These are phyloP conservation scores for Rhea pennata DNA, from an alignment of 2,113 vertebrate genomes.

Conservation along the genomic window DNA sequence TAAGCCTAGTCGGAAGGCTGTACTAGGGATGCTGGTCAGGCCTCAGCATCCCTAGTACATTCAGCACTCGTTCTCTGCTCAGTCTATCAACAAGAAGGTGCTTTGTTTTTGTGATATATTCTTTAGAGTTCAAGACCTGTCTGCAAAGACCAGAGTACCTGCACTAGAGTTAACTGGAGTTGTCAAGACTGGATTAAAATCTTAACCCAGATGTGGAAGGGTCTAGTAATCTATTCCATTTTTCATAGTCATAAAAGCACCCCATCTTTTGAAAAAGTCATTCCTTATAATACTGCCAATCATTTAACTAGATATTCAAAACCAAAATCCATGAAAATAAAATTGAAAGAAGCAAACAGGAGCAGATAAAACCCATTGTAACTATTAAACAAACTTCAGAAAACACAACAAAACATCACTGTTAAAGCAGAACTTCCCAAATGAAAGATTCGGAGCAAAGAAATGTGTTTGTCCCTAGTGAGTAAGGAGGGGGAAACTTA, in stretches of 20 bases:
- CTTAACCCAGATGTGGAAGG: not conserved
- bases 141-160: not conserved
- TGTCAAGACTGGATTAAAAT: not conserved
- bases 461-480: not conserved
- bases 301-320: not conserved
- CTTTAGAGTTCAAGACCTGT: not conserved
- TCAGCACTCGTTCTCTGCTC: not conserved
- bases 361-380: not conserved
- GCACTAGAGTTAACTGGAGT: not conserved
- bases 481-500: not conserved
- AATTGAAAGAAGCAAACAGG: not conserved
- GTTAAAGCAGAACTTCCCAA: not conserved
- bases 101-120: not conserved
- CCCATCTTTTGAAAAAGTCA: not conserved
- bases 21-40: not conserved
- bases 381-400: not conserved
- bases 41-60: not conserved
- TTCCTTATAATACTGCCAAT: not conserved
- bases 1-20: not conserved
- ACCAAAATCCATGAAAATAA: not conserved
- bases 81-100: not conserved
- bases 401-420: not conserved
- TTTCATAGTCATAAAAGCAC: not conserved
- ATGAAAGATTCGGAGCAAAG: not conserved
- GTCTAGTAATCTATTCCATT: not conserved